Evolutionary conservation across 2,797 vertebrate species (phyloP).

Genomic region (Petrocephalus schoutedeni): DNA sequence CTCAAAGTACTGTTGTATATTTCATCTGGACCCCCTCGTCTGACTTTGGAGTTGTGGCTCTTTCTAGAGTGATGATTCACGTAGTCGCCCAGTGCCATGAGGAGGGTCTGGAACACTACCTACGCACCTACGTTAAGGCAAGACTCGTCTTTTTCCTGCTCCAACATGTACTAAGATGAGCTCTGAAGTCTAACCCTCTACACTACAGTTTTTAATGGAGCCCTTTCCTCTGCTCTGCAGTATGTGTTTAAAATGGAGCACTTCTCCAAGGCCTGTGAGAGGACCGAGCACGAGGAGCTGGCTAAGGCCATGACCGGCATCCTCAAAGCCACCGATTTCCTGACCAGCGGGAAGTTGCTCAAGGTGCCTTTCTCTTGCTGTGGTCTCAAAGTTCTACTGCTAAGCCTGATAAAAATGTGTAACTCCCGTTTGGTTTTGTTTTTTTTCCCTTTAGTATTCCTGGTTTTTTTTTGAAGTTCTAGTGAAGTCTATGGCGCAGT

Average conservation of each 20-base stretch:
- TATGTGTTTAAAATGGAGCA: constrained; percentile 91
- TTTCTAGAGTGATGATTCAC: constrained; percentile 88
- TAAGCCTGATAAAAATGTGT: background rate
- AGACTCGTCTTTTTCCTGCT: background rate
- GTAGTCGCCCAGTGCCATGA: constrained; percentile 95
- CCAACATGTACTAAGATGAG: background rate
- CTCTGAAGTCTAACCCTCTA: background rate
- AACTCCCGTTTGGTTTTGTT: background rate
- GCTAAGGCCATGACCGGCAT: constrained; percentile 95
- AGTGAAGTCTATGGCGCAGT: constrained; percentile 97
- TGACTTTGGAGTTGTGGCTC: background rate
- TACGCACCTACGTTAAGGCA: constrained; percentile 95
- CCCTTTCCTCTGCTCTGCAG: constrained; percentile 52
- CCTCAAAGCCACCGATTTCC: constrained; percentile 93
- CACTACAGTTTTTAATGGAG: background rate
- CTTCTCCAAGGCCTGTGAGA: constrained; percentile 65
- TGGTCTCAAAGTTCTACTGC: background rate
- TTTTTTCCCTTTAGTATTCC: constrained; percentile 77
- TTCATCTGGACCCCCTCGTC: background rate
- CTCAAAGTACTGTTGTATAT: background rate
- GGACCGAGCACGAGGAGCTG: constrained; percentile 87
- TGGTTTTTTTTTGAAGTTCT: constrained; percentile 99
- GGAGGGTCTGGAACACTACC: constrained; percentile 88
- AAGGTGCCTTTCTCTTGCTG: constrained; percentile 68
- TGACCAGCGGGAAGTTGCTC: constrained; percentile 94